Evolutionary conservation across 2,113 vertebrate genomes (phyloP), one percentile per base, ranked within the genome.

Genomic region (Oceanites oceanicus): DNA sequence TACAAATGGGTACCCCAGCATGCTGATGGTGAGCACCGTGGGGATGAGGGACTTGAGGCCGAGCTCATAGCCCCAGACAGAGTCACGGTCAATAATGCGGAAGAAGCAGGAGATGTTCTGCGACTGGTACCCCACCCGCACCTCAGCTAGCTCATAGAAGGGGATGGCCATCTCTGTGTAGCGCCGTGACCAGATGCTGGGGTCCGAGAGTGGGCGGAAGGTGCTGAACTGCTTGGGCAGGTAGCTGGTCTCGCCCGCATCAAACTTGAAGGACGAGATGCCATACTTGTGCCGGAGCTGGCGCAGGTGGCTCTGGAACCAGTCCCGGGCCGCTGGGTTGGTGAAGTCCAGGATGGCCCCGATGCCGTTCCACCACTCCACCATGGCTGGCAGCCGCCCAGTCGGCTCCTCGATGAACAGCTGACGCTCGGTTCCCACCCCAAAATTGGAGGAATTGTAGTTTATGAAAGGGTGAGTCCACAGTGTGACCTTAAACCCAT

Each of bases 101-200:
- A 99, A 99, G 94, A 99, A 99, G 90, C 99, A 99, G 3, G 99
- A 99, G 97, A 99, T 99, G 92, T 99, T 99, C 97, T 99, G 99
- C 0, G 99, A 99, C 88, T 99, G 99, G 96, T 99, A 99, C 76
- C 99, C 99, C 21, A 99, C 98, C 1, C 99, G 98, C 71, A 99
- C 98, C 96, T 99, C 99, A 0, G 99, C 99, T 36, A 98, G 96
- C 17, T 99, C 98, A 10, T 99, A 99, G 97, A 99, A 99, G 6
- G 98, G 99, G 68, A 99, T 98, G 6, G 99, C 99, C 99, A 99
- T 99, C 96, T 99, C 99, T 0, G 99, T 99, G 97, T 99, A 99
- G 45, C 98, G 98, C n/a, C 98, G 98, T 7, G 99, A 99, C 98
- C 99, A 99, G 42, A 99, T 98, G 96, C 98, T 99, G 49, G 99